Evolutionary conservation across 2,888 invertebrate genomes (phyloP), one percentile per base, ranked within the genome.

Genomic region (Phalangium opilio): DNA sequence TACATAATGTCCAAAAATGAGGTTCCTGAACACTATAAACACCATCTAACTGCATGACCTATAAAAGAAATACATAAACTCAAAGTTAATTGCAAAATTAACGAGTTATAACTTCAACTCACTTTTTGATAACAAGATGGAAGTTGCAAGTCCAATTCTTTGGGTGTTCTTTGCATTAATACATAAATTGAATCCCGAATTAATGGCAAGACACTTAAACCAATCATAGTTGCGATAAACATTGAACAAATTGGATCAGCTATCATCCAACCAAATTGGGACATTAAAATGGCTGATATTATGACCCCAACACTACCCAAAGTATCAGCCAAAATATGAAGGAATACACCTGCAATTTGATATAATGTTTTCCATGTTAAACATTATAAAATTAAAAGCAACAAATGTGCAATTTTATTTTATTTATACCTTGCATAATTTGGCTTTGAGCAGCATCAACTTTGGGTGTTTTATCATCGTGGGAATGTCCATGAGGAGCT

Each of bases 221-320:
- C 83, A 62, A 96, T 91, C 20, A 95, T 73, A 19, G 84, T 63
- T 10, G 95, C 83, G 58, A 96, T 96, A 59, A 91, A 89, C 78
- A 96, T 87, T 2, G 95, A 95, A 65, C 95, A 95, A 58, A 96
- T 86, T 0, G 95, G 95, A 69, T 96, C 95, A 5, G 95, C 95
- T 60, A 91, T 82, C 87, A 93, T 90, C 93, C 93, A 95, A 40
- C 93, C 93, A 67, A 95, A 96, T 70, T 78, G 76, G 63, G 84
- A 81, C 83, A 96, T 95, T 7, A 96, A 70, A 41, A 86, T 75
- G 0, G 93, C 87, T 1, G 93, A 93, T 58, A 96, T 77, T 27
- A 96, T 96, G 0, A 96, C 95, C 10, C 95, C 95, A 8, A 95
- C 91, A 48, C 91, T 91, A 1, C 95, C 95, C 10, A 96, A 69